These are phyloP conservation scores for Pterocles orientalis DNA, from an alignment of 2,113 vertebrate genomes.

Conservation along the genomic window DNA sequence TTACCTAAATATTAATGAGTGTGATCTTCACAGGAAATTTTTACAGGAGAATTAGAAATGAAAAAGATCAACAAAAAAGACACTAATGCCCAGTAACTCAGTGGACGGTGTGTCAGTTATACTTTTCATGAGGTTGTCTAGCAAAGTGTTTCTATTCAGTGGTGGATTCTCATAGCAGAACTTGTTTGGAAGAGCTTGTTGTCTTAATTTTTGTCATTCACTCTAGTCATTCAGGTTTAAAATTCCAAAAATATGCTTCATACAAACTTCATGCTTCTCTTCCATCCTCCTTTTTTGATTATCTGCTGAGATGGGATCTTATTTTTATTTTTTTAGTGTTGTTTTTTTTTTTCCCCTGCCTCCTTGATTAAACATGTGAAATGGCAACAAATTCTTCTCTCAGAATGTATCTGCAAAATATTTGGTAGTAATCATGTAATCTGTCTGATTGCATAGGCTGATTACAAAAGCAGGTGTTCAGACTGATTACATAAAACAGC, in stretches of 20 bases:
- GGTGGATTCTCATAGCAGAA: neutral
- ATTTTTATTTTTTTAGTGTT: neutral
- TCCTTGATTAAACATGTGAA: slow-evolving; percentile 27
- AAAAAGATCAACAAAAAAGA: neutral
- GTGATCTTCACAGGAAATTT: neutral
- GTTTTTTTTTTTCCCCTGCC: neutral
- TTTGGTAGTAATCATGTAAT: slow-evolving; percentile 36
- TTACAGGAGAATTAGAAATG: neutral
- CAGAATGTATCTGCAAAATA: neutral
- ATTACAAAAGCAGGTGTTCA: slow-evolving; percentile 43
- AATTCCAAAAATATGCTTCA: neutral
- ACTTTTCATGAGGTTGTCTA: neutral
- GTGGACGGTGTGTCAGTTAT: neutral
- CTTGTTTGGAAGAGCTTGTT: neutral
- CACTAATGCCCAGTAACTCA: neutral
- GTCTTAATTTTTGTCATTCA: neutral
- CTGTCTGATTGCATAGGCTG: slow-evolving; percentile 30
- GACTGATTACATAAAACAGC: neutral
- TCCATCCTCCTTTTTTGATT: neutral
- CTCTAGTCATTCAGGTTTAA: neutral
- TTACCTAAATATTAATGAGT: neutral
- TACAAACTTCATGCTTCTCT: neutral
- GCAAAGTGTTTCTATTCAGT: neutral
- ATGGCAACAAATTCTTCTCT: neutral
- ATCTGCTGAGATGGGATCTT: neutral